Conservation (phyloP, 64 coral and sea anemone species). For the Astreopora myriophthalma region DNA sequence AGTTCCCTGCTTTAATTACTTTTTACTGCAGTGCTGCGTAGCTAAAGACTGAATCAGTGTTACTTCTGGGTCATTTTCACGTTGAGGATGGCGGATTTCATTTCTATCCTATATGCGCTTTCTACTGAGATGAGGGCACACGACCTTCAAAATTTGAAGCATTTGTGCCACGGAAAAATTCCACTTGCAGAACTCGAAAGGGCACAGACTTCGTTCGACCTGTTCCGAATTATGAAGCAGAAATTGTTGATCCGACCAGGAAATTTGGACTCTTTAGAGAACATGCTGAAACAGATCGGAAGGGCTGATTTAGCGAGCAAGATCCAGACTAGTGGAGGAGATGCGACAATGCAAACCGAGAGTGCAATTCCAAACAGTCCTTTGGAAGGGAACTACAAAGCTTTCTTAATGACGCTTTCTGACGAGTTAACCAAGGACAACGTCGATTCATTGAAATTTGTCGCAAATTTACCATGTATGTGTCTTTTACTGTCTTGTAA, state of each 20-base stretch:
- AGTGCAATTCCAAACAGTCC: neutral
- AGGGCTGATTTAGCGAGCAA: constrained; percentile 77
- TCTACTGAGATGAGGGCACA: constrained; percentile 42
- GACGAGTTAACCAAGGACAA: constrained; percentile 83
- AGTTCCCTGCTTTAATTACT: too few relatives aligned
- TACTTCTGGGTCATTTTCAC: too few relatives aligned
- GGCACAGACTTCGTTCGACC: constrained; percentile 1
- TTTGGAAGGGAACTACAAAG: constrained; percentile 34
- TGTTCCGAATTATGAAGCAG: constrained; percentile 65
- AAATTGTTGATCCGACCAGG: constrained; percentile 45
- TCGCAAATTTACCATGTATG: constrained; percentile 82
- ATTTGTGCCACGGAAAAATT: constrained; percentile 77
- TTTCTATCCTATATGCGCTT: constrained; percentile 1
- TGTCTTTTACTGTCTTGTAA: neutral
- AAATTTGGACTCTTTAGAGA: constrained; percentile 58
- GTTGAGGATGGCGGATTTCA: neutral
- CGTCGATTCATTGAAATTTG: constrained; percentile 77
- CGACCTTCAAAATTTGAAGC: constrained; percentile 85
- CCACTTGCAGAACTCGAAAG: constrained; percentile 65
- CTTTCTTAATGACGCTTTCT: constrained; percentile 68
- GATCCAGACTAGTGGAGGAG: constrained; percentile 54
- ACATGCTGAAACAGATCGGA: constrained; percentile 42
- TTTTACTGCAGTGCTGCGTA: too few relatives aligned
- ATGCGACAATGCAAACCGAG: constrained; percentile 35
- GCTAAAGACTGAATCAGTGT: too few relatives aligned